Evolutionary conservation across 2,888 invertebrate genomes (phyloP).

Genomic region (Phengaris alcon): DNA sequence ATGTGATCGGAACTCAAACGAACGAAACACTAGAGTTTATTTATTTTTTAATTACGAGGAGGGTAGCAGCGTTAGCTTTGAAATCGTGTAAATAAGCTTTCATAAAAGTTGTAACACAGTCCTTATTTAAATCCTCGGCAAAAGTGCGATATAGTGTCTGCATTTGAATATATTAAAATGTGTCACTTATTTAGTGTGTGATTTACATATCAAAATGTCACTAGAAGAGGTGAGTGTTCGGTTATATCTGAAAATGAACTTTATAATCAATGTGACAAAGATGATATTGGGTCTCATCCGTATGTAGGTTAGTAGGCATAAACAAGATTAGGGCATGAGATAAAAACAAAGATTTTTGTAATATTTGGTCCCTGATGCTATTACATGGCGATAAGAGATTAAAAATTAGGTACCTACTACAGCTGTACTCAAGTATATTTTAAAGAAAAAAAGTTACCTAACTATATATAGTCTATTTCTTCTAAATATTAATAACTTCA

Average conservation of each 20-base stretch:
- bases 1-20: constrained; percentile 22
- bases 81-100: constrained; percentile 3
- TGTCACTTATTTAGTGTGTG: constrained; percentile 53
- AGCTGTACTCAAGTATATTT: neutral
- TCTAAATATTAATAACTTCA: neutral
- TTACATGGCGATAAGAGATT: neutral
- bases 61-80: constrained; percentile 31
- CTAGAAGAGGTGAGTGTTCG: constrained; percentile 65
- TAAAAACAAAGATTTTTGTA: constrained; percentile 21
- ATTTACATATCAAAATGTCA: constrained; percentile 61
- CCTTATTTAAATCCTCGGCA: neutral
- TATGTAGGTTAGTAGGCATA: constrained; percentile 34
- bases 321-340: constrained; percentile 21
- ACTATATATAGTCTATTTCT: too few relatives aligned
- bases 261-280: constrained; percentile 25
- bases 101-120: neutral
- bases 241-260: constrained; percentile 13
- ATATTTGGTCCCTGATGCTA: constrained; percentile 5
- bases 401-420: neutral
- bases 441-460: too few relatives aligned
- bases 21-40: constrained; percentile 35
- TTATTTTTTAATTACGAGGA: constrained; percentile 35
- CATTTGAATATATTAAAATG: constrained; percentile 46
- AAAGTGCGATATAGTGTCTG: constrained; percentile 32
- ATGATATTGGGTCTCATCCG: constrained; percentile 16